These are phyloP conservation scores for Pseudomyrmex cubaensis DNA, from an alignment of 1,140 invertebrate species.

Conservation along the genomic window DNA sequence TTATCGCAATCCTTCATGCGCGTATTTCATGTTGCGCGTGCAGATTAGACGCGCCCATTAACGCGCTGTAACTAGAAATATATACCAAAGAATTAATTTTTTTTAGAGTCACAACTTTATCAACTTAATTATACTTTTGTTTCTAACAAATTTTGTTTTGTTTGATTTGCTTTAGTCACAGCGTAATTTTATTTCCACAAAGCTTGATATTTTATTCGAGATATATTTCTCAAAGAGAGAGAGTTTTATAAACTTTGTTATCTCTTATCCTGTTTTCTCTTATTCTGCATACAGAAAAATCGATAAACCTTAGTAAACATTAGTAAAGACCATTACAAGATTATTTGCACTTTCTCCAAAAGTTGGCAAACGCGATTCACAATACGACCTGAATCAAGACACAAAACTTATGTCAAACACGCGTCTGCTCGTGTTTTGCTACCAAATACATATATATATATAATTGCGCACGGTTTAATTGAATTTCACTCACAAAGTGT, in stretches of 20 bases:
- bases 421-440: neutral
- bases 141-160: neutral
- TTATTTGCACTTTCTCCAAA: constrained; percentile 2
- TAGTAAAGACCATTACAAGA: neutral
- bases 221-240: neutral
- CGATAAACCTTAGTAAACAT: neutral
- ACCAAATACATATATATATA: neutral
- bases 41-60: too few species aligned
- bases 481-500: constrained; percentile 58
- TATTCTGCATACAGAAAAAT: neutral
- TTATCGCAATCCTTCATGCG: too few species aligned
- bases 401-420: neutral
- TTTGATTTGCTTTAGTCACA: too few species aligned
- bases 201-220: neutral
- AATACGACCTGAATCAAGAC: neutral
- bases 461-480: constrained; percentile 24
- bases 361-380: constrained; percentile 1
- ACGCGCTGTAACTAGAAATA: too few species aligned
- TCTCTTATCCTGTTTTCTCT: neutral
- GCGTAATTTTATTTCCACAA: too few species aligned
- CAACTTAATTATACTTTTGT: neutral
- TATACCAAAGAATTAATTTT: neutral
- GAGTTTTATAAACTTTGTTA: too few species aligned
- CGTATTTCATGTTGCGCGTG: too few species aligned
- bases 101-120: neutral